A percentile compares a stretch with the other conserved stretches of the same genome.
Conservation (phyloP, 2,888 invertebrate genomes). For the Drosophila testacea region DNA sequence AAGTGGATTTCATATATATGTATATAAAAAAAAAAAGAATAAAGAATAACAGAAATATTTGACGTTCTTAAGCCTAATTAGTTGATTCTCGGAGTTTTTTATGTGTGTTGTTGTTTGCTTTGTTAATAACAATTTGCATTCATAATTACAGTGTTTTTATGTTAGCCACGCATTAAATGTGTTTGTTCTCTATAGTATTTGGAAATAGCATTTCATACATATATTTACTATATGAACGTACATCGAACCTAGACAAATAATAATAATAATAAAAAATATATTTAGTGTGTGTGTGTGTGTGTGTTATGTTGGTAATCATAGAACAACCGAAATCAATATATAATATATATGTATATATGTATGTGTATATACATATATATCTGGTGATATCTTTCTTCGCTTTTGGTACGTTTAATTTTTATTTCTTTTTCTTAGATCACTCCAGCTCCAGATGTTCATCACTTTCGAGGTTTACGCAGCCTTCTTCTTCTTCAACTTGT, state of each 20-base stretch:
- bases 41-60: constrained; percentile 1
- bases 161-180: not conserved
- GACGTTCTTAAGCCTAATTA: constrained; percentile 21
- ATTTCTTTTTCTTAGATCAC: constrained; percentile 2
- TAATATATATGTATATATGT: not conserved
- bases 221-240: constrained; percentile 4
- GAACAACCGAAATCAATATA: constrained; percentile 25
- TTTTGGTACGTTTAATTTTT: constrained; percentile 39
- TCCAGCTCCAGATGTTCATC: not conserved
- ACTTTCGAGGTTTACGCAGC: constrained; percentile 44
- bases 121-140: constrained; percentile 14
- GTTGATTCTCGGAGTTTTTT: constrained; percentile 37
- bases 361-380: too few relatives aligned
- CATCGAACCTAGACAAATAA: constrained; percentile 21
- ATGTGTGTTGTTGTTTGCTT: constrained; percentile 7
- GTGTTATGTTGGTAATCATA: constrained; percentile 11
- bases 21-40: not conserved
- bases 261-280: constrained; percentile 23
- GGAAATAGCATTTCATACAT: constrained; percentile 34
- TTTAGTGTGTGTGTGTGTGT: not conserved
- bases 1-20: constrained; percentile 32
- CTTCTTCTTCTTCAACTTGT: constrained; percentile 88
- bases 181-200: constrained; percentile 22
- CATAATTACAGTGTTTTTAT: constrained; percentile 13
- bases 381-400: constrained; percentile 9